Conservation (phyloP, 2,113 vertebrate genomes). For the Piliocolobus tephrosceles region DNA sequence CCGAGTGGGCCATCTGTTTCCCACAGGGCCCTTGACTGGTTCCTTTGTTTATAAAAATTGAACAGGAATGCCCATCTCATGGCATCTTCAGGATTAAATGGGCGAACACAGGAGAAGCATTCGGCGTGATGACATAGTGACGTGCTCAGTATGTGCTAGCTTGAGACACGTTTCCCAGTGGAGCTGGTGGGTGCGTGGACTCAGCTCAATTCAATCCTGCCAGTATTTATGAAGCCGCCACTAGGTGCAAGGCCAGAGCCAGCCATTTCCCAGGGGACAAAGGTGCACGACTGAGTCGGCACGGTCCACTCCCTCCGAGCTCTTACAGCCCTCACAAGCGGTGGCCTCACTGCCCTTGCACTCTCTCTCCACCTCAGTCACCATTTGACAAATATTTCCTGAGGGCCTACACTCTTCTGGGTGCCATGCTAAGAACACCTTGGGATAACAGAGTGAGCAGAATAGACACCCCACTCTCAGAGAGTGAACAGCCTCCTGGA, state of each 20-base stretch:
- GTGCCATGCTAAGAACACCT: background rate
- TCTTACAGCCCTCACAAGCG: background rate
- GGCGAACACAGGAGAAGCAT: background rate
- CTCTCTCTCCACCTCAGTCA: background rate
- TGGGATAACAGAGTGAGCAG: background rate
- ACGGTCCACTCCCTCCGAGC: background rate
- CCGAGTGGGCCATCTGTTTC: background rate
- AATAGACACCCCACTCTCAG: background rate
- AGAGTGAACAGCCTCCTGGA: background rate
- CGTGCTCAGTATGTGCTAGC: background rate
- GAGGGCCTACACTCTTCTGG: background rate
- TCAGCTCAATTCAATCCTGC: background rate
- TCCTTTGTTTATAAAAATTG: background rate
- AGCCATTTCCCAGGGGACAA: background rate
- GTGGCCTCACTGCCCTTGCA: background rate
- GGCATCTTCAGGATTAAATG: background rate
- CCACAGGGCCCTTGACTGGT: background rate
- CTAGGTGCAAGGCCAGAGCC: background rate
- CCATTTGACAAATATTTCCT: background rate
- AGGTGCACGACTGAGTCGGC: background rate
- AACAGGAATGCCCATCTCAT: background rate
- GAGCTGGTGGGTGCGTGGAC: background rate
- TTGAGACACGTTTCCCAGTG: background rate
- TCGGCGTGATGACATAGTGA: background rate
- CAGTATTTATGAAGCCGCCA: background rate